Evolutionary conservation across 2,888 invertebrate genomes (phyloP), one percentile per base, ranked within the genome.

Genomic region (Lepidonotus clava): DNA sequence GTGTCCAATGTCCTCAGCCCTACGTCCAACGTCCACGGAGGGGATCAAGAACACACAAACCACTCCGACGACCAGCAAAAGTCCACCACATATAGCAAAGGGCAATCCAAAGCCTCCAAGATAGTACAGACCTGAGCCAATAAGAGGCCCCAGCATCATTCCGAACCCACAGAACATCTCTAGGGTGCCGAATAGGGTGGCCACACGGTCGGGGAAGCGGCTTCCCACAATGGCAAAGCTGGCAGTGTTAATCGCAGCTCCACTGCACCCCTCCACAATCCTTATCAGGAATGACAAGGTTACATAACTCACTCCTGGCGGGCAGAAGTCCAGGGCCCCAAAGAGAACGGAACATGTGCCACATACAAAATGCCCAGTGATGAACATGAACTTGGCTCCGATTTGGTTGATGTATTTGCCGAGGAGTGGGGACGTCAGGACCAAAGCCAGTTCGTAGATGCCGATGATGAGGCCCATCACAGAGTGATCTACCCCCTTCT

Each of bases 341-440:
- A 76, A 76, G n/a, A 76, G 6, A n/a, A 76, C 34, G 38, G 76
- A 76, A 34, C 76, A 34, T 6, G 41, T 36, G 2, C 76, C 76
- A 76, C 76, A 76, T 8, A 76, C 76, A 76, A 76, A 76, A 21
- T 40, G 76, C 0, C 76, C 76, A 6, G 76, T 76, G n/a, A 76
- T 41, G 41, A 40, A 76, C 76, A 76, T 76, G 38, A 76, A 76
- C 24, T 76, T 76, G 8, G 76, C 28, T 14, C 76, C 76, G 18
- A 76, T 24, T 1, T 18, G 18, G 34, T 34, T 76, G 24, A 61
- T n/a, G 61, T 28, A 76, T n/a, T 36, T 76, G 76, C 76, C 76
- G 2, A 40, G n/a, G 21, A 76, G 32, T 21, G 76, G 76, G 5
- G 76, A 21, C 4, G n/a, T 34, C n/a, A 76, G 21, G 36, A 76